These are phyloP conservation scores for Vanacampus margaritifer DNA, from an alignment of 2,113 vertebrate species.

Conservation along the genomic window DNA sequence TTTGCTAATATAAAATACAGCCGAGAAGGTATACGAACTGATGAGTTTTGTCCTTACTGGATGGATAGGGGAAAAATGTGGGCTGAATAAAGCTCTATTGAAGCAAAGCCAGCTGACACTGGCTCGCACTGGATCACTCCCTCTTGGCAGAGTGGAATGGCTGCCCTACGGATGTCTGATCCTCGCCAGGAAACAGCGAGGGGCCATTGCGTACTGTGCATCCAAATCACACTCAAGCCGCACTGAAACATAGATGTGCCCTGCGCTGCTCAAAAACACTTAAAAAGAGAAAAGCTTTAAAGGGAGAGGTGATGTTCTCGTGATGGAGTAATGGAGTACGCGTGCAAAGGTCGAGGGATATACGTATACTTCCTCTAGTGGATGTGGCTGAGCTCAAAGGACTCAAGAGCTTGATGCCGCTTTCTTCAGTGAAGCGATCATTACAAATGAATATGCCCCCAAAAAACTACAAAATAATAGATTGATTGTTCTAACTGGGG, in stretches of 20 bases:
- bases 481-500: not conserved
- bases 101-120: constrained; percentile 67
- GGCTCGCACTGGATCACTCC: constrained; percentile 51
- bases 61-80: not conserved
- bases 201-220: constrained; percentile 46
- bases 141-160: constrained; percentile 62
- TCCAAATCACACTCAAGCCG: constrained; percentile 57
- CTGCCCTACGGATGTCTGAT: constrained; percentile 66
- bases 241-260: constrained; percentile 59
- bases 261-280: constrained; percentile 41
- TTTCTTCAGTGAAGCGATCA: not conserved
- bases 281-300: constrained; percentile 24
- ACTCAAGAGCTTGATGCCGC: constrained; percentile 1
- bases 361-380: constrained; percentile 13
- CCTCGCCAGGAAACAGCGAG: constrained; percentile 65
- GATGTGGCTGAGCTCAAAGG: constrained; percentile 43
- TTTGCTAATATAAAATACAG: too few species aligned
- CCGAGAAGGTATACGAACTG: too few species aligned
- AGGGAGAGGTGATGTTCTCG: constrained; percentile 47
- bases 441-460: constrained; percentile 7
- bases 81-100: constrained; percentile 61
- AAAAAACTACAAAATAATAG: not conserved
- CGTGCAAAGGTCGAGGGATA: constrained; percentile 41
- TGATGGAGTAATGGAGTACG: constrained; percentile 54
- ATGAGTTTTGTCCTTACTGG: constrained; percentile 36